phyloP scores from a whole-genome alignment of 92 coral and sea anemone species.

The Micromussa lordhowensis region DNA sequence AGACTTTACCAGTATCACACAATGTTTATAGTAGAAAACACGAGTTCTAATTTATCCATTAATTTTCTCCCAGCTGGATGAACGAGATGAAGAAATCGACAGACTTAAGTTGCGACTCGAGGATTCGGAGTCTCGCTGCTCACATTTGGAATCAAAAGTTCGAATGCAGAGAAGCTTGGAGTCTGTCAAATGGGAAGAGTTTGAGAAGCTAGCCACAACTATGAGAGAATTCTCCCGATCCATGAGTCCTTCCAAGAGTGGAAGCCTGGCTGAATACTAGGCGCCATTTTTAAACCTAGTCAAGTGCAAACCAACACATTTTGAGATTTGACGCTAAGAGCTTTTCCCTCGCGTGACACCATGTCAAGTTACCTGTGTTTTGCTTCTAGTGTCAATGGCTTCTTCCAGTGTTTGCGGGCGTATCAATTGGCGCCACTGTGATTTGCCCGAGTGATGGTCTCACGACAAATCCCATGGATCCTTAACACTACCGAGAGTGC shows the following conservation, averaged over 20 bases:
- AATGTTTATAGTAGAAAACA: too few species aligned
- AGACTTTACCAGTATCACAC: too few species aligned
- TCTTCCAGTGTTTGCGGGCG: neutral
- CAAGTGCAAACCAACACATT: neutral
- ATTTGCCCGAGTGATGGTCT: neutral
- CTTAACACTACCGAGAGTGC: too few species aligned
- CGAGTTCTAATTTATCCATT: neutral
- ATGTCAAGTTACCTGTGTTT: neutral
- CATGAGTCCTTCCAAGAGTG: slow-evolving; percentile 84
- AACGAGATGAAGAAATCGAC: slow-evolving; percentile 84
- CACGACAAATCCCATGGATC: too few species aligned
- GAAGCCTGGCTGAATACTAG: slow-evolving; percentile 40
- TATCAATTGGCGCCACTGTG: neutral
- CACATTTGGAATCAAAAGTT: slow-evolving; percentile 93
- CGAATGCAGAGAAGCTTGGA: slow-evolving; percentile 94
- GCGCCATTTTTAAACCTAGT: neutral
- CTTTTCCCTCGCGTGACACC: too few species aligned
- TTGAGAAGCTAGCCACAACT: slow-evolving; percentile 93
- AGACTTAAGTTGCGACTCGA: slow-evolving; percentile 77
- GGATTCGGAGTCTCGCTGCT: slow-evolving; percentile 85
- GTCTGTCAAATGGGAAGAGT: slow-evolving; percentile 98
- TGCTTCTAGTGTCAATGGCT: neutral
- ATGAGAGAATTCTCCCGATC: slow-evolving; percentile 94
- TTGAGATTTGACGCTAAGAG: too few species aligned
- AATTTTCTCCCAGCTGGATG: slow-evolving; percentile 77